Conservation (phyloP, 1,140 invertebrate species). For the Orchesella cincta region DNA sequence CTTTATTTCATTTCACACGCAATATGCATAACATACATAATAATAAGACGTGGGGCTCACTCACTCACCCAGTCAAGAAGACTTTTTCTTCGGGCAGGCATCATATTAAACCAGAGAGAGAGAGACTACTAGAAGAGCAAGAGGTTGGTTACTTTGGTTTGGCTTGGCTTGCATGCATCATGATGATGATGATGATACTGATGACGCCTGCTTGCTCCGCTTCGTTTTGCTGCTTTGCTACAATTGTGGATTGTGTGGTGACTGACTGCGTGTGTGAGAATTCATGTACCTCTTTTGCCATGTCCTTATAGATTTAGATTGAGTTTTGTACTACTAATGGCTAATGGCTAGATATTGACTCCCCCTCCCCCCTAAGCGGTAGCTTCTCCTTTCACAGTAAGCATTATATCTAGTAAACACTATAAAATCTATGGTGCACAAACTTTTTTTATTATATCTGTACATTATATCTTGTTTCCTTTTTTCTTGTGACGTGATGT, state of each 20-base stretch:
- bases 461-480: background rate
- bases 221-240: background rate
- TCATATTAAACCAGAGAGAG: no score
- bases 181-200: conserved; percentile 18
- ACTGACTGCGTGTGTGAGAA: conserved; percentile 16
- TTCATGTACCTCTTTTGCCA: conserved; percentile 15
- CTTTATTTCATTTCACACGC: no score
- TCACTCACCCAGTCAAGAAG: background rate
- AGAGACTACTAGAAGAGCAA: no score
- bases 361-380: background rate
- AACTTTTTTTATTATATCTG: background rate
- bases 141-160: background rate
- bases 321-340: conserved; percentile 22
- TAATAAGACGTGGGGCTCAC: background rate
- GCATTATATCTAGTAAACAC: background rate
- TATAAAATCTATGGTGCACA: background rate
- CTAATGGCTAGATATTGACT: conserved; percentile 22
- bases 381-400: conserved; percentile 1
- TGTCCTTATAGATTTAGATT: conserved; percentile 23
- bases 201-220: conserved; percentile 20
- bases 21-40: no score
- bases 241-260: conserved; percentile 12
- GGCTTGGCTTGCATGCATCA: background rate
- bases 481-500: no score
- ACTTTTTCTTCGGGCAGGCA: background rate